phyloP scores from a whole-genome alignment of 2,888 invertebrate species.

The Eupithecia subumbrata region DNA sequence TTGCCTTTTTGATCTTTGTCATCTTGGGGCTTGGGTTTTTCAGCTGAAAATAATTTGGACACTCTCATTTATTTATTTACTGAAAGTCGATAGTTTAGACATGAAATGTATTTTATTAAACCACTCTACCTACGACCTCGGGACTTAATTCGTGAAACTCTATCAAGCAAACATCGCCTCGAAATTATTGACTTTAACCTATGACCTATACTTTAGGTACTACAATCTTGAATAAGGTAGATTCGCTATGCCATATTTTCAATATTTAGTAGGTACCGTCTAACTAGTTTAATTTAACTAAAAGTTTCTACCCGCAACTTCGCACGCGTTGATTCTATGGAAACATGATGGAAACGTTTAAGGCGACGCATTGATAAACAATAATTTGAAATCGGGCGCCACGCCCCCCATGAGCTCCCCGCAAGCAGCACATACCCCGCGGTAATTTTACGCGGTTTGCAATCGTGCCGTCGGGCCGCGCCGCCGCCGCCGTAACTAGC shows the following conservation, averaged over 20 bases:
- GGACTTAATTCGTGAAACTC: not conserved
- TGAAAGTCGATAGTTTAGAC: no score
- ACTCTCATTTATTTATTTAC: not conserved
- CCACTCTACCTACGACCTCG: not conserved
- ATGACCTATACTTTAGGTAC: not conserved
- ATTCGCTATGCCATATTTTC: not conserved
- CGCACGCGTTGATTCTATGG: no score
- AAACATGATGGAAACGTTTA: no score
- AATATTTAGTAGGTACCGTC: not conserved
- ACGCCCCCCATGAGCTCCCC: no score
- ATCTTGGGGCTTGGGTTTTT: conserved; percentile 47
- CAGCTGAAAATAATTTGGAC: conserved; percentile 48
- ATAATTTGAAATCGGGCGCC: no score
- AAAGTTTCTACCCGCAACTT: no score
- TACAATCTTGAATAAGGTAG: no score
- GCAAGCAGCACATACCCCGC: no score
- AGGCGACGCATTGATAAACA: no score
- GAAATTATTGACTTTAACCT: not conserved
- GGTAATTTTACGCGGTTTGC: no score
- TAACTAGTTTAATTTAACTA: not conserved
- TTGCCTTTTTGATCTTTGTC: conserved; percentile 61
- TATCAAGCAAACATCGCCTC: not conserved
- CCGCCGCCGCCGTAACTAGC: no score
- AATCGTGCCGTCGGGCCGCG: no score
- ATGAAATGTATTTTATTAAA: not conserved